Evolutionary conservation across 37 sponge, comb jelly and placozoan species (phyloP).

Genomic region (Chondrosia reniformis): DNA sequence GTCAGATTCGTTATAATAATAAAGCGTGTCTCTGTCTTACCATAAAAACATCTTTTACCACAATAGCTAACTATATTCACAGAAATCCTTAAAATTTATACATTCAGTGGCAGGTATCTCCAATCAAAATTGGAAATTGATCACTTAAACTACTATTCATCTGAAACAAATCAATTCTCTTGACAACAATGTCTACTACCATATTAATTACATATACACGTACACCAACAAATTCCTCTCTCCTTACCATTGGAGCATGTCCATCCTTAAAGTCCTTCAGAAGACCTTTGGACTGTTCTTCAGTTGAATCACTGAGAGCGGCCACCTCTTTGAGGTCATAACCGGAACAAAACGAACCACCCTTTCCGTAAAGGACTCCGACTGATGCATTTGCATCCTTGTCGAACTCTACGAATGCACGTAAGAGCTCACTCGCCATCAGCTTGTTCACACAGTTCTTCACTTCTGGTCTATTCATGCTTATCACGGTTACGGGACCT

Average conservation of each 20-base stretch:
- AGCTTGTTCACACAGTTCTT: conserved; percentile 48
- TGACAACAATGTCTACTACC: background rate
- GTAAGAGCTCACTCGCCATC: conserved; percentile 44
- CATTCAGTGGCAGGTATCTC: too few species aligned
- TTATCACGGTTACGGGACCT: too few species aligned
- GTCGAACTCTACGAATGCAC: conserved; percentile 47
- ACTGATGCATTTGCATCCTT: conserved; percentile 1
- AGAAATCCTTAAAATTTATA: too few species aligned
- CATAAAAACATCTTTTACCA: too few species aligned
- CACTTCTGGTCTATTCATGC: conserved; percentile 51
- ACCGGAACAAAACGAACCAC: conserved; percentile 68
- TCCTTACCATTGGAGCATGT: conserved; percentile 52
- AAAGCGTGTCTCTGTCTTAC: too few species aligned
- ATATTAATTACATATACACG: background rate
- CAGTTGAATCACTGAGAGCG: background rate
- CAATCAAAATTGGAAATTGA: too few species aligned
- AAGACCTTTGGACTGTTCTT: background rate
- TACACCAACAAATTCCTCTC: background rate
- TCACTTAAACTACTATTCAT: too few species aligned
- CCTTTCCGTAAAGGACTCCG: conserved; percentile 50
- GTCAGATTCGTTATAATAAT: too few species aligned
- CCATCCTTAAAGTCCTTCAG: background rate
- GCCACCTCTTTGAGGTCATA: conserved; percentile 69
- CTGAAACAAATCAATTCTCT: too few species aligned
- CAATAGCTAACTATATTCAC: too few species aligned